Conservation (phyloP, 2,797 vertebrate species). For the Oryzias sinensis region DNA sequence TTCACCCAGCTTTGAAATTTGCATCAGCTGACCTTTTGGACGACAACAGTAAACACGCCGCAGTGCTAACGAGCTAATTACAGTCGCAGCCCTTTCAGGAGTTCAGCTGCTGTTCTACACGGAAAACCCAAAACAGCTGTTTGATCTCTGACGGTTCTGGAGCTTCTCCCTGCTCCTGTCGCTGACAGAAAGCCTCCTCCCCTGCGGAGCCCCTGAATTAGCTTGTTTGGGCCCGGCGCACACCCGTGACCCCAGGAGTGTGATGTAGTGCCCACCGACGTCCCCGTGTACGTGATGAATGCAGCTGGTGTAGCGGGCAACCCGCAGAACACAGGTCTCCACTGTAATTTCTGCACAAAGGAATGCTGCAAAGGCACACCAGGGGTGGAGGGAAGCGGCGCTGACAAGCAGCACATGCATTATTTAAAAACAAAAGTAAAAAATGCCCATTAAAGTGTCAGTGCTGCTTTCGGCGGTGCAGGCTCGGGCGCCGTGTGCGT, state of each 20-base stretch:
- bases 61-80: not conserved
- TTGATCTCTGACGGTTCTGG: too few relatives aligned
- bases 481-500: conserved; percentile 62
- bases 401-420: conserved; percentile 76
- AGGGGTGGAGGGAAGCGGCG: conserved; percentile 57
- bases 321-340: conserved; percentile 57
- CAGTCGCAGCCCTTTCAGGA: not conserved
- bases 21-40: conserved; percentile 6
- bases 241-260: conserved; percentile 51
- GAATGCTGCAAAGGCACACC: conserved; percentile 58
- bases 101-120: not conserved
- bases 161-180: too few relatives aligned
- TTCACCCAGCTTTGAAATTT: not conserved
- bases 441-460: conserved; percentile 78
- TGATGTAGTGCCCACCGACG: conserved; percentile 50
- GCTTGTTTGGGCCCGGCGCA: not conserved
- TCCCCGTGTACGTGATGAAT: conserved; percentile 60
- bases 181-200: too few relatives aligned
- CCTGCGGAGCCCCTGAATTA: too few relatives aligned
- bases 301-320: conserved; percentile 53
- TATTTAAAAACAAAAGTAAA: conserved; percentile 79
- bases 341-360: conserved; percentile 68
- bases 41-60: not conserved
- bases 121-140: conserved; percentile 8
- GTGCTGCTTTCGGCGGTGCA: conserved; percentile 66